Percentiles rank a stretch among this genome's conserved stretches.
phyloP scores from a whole-genome alignment of 2,797 vertebrate species.

The Setipinna tenuifilis region DNA sequence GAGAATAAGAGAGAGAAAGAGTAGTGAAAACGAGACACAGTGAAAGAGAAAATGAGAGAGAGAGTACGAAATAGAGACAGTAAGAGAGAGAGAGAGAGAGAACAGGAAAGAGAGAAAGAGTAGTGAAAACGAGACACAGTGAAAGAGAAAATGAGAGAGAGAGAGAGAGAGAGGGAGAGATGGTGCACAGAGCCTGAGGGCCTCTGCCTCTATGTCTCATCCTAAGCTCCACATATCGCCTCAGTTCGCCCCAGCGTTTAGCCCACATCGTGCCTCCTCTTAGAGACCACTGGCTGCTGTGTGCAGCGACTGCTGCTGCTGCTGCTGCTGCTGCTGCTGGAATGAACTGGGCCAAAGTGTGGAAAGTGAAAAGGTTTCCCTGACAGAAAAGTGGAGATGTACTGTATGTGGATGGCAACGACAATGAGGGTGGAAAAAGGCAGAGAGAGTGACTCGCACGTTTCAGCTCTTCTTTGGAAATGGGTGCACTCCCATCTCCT shows the following conservation, averaged over 20 bases:
- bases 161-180: conserved; percentile 28
- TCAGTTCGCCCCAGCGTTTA: neutral
- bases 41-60: conserved; percentile 20
- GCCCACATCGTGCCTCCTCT: neutral
- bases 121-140: conserved; percentile 28
- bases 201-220: neutral
- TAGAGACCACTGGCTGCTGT: neutral
- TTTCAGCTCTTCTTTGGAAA: neutral
- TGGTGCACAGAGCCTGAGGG: conserved; percentile 10
- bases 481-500: neutral
- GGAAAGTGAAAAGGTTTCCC: neutral
- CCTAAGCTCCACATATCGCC: neutral
- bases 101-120: conserved; percentile 45
- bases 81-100: neutral
- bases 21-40: conserved; percentile 30
- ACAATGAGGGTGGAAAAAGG: neutral
- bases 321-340: neutral
- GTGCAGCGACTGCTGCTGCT: neutral
- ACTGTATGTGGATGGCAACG: neutral
- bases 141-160: conserved; percentile 31
- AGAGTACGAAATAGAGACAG: conserved; percentile 51
- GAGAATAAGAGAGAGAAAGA: conserved; percentile 48
- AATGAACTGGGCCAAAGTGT: conserved; percentile 1
- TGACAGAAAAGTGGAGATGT: neutral
- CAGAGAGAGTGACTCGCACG: neutral